Conservation (phyloP, 2,888 invertebrate genomes). For the Acrobasis suavella region DNA sequence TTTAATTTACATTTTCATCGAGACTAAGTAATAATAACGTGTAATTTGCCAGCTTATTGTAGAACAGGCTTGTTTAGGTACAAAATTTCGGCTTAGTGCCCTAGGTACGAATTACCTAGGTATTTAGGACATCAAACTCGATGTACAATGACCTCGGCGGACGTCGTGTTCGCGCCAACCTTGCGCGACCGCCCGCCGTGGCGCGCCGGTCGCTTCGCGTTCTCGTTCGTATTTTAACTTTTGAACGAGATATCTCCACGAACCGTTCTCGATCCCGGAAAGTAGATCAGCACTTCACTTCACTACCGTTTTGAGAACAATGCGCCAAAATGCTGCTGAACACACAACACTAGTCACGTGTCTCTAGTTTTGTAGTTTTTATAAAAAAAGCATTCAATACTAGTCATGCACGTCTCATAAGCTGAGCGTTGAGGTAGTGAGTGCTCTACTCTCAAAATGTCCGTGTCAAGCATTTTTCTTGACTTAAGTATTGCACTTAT, state of each 20-base stretch:
- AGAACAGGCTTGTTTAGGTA: background rate
- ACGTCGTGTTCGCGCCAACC: slow-evolving; percentile 64
- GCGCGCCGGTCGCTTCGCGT: slow-evolving; percentile 42
- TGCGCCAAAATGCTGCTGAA: background rate
- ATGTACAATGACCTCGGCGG: slow-evolving; percentile 73
- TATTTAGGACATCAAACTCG: slow-evolving; percentile 74
- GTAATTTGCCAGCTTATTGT: background rate
- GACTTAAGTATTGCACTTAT: no score
- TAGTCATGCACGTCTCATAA: no score
- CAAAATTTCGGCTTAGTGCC: slow-evolving; percentile 29
- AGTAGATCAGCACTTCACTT: slow-evolving; percentile 23
- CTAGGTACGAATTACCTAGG: slow-evolving; percentile 54
- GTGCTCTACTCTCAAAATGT: no score
- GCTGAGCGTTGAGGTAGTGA: no score
- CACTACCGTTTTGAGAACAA: background rate
- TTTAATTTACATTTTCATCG: background rate
- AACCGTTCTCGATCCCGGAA: slow-evolving; percentile 39
- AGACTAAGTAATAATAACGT: background rate
- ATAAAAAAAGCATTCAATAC: no score
- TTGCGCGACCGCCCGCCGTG: slow-evolving; percentile 51
- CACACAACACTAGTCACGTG: background rate
- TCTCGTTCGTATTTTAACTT: slow-evolving; percentile 50
- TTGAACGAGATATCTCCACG: slow-evolving; percentile 38
- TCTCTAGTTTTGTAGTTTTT: no score
- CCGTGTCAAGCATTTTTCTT: no score